Base-by-base conservation (phyloP, 2,113 vertebrate species). In the Thinocorus orbignyianus region DNA sequence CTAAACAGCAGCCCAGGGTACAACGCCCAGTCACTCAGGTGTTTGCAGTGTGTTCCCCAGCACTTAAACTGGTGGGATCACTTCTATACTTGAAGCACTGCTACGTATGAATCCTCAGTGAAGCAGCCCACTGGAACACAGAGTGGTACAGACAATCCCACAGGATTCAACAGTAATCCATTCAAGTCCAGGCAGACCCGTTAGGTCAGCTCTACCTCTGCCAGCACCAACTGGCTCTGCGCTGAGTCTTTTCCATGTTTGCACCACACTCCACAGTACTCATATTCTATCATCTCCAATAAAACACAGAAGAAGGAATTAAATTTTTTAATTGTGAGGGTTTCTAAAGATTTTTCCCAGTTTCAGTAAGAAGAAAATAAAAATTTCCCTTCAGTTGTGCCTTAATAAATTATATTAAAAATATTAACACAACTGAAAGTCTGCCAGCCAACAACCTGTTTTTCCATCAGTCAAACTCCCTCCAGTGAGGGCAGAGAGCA, bases 301-400 rank as follows among this genome's bases (percentile, higher is more conserved):
- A 79, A n/a, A n/a, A 0, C 0, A 23, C 14, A 26, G 13, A 57
- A 48, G 51, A 79, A 54, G 0, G 0, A 55, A 55, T 3, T 23
- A 3, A 6, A 17, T n/a, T 20, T 68, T 68, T 35, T 37, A 19
- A 52, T 30, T 55, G 11, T 17, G 11, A 52, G 4, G 2, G 6
- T 20, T 80, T 60, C 42, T 55, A 25, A 58, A 23, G 5, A 57
- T 42, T 22, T 58, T 55, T n/a, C 9, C 3, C 15, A 20, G 39
- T 46, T 91, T 25, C 44, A 37, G 0, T 7, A 41, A 25, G 19
- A 78, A 48, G 6, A 51, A 41, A n/a, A 35, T 1, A 28, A 52
- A 66, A 41, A 9, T 2, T 62, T 64, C 8, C 25, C 13, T 91
- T 61, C 30, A 65, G 10, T 13, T 55, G 1, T 37, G 60, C 20